Evolutionary conservation across 2,797 vertebrate genomes (phyloP), one percentile per base, ranked within the genome.

Genomic region (Esox lucius): DNA sequence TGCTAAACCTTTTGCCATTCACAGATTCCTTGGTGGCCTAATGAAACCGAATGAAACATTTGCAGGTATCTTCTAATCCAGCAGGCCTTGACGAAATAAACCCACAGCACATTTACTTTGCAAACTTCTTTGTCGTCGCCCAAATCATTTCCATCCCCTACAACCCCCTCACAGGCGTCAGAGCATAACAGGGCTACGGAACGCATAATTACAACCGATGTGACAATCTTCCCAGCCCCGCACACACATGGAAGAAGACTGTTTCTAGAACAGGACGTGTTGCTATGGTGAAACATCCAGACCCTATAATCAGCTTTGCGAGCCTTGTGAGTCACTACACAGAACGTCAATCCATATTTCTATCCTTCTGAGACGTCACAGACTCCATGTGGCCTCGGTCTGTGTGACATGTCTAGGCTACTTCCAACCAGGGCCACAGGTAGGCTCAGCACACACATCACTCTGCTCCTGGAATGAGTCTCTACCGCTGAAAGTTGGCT

Each of bases 261-360:
- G 80, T 72, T 74, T 67, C 72, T 76, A 76, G 77, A 76, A 80
- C 84, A 84, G 80, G 82, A 90, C 81, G 81, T 81, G 91, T 91
- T 92, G 77, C 90, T 79, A 86, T 88, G 88, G 89, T 13, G 8
- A 67, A 79, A 87, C 49, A 67, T n/a, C 1, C 84, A 84, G 86
- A 87, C 28, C 87, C 86, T 83, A 83, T 86, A 89, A 91, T 91
- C 85, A 85, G 83, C 4, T 35, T 33, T 7, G 31, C n/a, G 51
- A 49, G 26, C 15, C 26, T 5, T 53, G 53, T 24, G 53, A 61
- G 70, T 39, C 56, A 61, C 56, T 53, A 42, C 53, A 26, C 53
- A 4, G n/a, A 9, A 17, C 15, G 53, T 72, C 53, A 26, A 22
- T 68, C 17, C 19, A 24, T 39, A 61, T 59, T 26, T 71, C 19